Percentiles rank a stretch among this genome's conserved stretches.
Conservation (phyloP, 2,888 invertebrate genomes). For the Troides helena region DNA sequence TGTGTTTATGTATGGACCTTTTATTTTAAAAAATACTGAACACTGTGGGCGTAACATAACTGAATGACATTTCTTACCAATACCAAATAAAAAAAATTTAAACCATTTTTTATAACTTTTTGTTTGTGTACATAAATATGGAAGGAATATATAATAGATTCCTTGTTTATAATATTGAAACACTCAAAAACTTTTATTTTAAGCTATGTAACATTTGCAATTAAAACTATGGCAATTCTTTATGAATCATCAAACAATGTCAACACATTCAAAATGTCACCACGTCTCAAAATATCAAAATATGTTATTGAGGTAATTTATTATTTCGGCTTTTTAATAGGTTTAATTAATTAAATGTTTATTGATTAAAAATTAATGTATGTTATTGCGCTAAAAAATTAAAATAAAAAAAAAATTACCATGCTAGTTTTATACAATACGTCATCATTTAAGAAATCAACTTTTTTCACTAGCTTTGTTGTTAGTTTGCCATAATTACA, state of each 20-base stretch:
- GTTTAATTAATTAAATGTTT: neutral
- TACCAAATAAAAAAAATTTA: neutral
- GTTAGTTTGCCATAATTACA: neutral
- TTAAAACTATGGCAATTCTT: slow-evolving; percentile 37
- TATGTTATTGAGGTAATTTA: slow-evolving; percentile 84
- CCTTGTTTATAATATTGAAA: neutral
- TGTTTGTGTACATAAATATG: no score
- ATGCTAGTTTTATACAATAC: slow-evolving; percentile 40
- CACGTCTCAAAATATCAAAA: slow-evolving; percentile 86
- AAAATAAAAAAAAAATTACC: neutral
- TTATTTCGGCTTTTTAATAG: slow-evolving; percentile 13
- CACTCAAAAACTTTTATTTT: neutral
- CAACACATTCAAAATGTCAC: slow-evolving; percentile 81
- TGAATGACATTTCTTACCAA: neutral
- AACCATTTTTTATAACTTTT: no score
- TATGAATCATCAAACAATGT: slow-evolving; percentile 21
- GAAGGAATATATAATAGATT: no score
- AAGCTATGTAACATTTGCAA: neutral
- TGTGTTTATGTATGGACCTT: no score
- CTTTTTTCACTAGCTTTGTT: slow-evolving; percentile 5
- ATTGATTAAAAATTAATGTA: neutral
- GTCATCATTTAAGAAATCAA: slow-evolving; percentile 45
- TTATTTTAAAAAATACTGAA: no score
- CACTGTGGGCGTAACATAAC: no score
- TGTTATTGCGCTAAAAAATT: neutral